Percentiles rank a stretch among this genome's conserved stretches.
These are phyloP conservation scores for Cheiracanthium punctorium DNA, from an alignment of 2,888 invertebrate species.

Conservation along the genomic window DNA sequence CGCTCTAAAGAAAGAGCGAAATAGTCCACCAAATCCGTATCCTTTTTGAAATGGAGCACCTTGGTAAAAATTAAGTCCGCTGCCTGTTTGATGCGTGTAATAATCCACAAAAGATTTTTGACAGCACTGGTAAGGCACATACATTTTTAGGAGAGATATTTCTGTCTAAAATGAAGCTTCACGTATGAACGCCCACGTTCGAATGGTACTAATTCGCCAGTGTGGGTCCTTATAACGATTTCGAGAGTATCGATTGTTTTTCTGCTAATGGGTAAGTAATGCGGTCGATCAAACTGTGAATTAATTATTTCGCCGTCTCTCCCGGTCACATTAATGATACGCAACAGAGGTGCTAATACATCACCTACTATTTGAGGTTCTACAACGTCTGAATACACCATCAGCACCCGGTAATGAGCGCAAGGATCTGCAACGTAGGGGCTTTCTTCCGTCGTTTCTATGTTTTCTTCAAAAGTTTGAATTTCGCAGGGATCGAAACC, in stretches of 20 bases:
- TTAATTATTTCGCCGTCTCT: not conserved
- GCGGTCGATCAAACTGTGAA: slow-evolving; percentile 10
- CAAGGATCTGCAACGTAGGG: too few species aligned
- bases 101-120: slow-evolving; percentile 25
- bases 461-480: too few species aligned
- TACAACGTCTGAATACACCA: too few species aligned
- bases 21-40: slow-evolving; percentile 33
- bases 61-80: slow-evolving; percentile 23
- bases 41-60: slow-evolving; percentile 17
- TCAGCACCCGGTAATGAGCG: too few species aligned
- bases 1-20: slow-evolving; percentile 21
- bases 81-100: slow-evolving; percentile 1
- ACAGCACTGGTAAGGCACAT: slow-evolving; percentile 24
- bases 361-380: too few species aligned
- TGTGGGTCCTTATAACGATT: slow-evolving; percentile 47
- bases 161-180: slow-evolving; percentile 10
- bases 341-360: not conserved
- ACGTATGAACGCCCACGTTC: slow-evolving; percentile 24
- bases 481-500: too few species aligned
- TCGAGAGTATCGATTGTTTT: slow-evolving; percentile 40
- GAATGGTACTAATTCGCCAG: slow-evolving; percentile 24
- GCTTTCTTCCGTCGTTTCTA: too few species aligned
- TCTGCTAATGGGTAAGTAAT: slow-evolving; percentile 29
- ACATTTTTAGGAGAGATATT: slow-evolving; percentile 22
- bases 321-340: slow-evolving; percentile 66